Conservation (phyloP, 2,797 vertebrate genomes). For the Tamandua tetradactyla region DNA sequence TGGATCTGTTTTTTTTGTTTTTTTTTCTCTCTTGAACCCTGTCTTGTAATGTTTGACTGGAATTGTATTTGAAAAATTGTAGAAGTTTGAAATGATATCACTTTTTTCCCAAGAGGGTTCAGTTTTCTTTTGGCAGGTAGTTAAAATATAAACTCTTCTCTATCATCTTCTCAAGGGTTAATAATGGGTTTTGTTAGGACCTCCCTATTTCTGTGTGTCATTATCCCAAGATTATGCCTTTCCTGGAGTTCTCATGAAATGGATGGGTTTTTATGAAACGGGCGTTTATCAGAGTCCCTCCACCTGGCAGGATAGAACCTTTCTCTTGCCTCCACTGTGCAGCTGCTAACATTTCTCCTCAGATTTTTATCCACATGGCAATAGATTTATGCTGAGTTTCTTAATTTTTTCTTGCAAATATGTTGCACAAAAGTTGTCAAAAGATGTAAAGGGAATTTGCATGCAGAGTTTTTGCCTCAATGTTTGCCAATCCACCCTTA, state of each 20-base stretch:
- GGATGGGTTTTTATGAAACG: too few relatives aligned
- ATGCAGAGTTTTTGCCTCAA: background rate
- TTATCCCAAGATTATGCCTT: background rate
- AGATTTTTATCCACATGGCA: background rate
- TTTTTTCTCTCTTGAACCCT: background rate
- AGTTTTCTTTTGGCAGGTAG: background rate
- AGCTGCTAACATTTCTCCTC: background rate
- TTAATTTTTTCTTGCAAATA: background rate
- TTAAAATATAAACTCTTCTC: background rate
- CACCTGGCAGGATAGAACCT: background rate
- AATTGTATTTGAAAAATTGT: background rate
- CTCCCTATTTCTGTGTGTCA: background rate
- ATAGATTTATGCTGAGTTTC: background rate
- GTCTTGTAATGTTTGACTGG: background rate
- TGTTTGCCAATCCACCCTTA: background rate
- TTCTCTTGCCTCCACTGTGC: background rate
- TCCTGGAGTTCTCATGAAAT: background rate
- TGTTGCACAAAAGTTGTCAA: background rate
- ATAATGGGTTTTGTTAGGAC: background rate
- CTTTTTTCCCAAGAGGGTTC: background rate
- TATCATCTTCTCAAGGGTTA: background rate
- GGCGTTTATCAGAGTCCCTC: background rate
- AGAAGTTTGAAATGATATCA: background rate
- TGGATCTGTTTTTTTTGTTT: background rate
- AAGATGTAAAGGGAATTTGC: background rate